Evolutionary conservation across 2,797 vertebrate genomes (phyloP), one percentile per base, ranked within the genome.

Genomic region (Cossypha dichroa): DNA sequence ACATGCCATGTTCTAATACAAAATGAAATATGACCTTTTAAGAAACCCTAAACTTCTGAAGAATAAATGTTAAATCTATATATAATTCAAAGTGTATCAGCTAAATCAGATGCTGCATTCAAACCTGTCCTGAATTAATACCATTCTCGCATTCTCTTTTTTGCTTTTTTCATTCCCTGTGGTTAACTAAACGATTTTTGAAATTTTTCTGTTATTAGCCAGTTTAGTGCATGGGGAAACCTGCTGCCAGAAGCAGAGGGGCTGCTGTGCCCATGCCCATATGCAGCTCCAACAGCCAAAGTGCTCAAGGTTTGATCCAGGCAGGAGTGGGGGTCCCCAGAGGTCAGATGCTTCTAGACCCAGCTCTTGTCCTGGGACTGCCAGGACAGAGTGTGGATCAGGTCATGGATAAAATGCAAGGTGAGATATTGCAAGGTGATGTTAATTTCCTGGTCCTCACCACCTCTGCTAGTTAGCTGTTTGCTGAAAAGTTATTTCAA

Each of bases 11-110:
- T 84, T 92, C 85, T 95, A 96, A 96, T 75, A 29, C n/a, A 85
- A 85, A 95, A 92, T 91, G 95, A 97, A 96, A 92, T 36, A 26
- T 76, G 88, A 96, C 88, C 93, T 97, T 97, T 94, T 73, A 59
- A 89, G 49, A 64, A 91, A 86, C 21, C 40, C 70, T 64, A 59
- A 89, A 72, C 60, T 91, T 82, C 54, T 85, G 74, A 92, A 52
- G 38, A 85, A 15, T 81, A 93, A 96, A 96, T 90, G 78, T 59
- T 96, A 94, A 72, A 75, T 67, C 85, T 90, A 60, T 55, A 60
- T 85, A 75, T 90, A 94, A 94, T 81, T 79, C 73, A 76, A 87
- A 90, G 21, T 60, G n/a, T 64, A 72, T 66, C 69, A 54, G 51
- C 49, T 88, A 75, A 79, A 76, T 52, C 79, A 81, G 29, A 66